Base-by-base conservation (phyloP, 1,140 invertebrate species). In the Monochamus saltuarius region DNA sequence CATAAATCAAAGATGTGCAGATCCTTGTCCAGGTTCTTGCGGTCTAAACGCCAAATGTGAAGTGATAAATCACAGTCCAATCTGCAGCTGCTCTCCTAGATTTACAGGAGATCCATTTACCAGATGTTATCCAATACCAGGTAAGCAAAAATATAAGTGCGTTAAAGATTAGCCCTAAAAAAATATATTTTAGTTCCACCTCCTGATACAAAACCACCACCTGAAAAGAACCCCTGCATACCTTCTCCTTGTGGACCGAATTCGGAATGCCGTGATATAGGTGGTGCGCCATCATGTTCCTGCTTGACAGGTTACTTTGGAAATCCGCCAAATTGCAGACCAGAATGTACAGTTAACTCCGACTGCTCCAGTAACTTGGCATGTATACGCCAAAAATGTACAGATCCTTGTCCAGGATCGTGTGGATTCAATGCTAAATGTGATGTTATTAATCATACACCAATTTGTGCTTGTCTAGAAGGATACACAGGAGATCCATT, bases 401-500 rank as follows among this genome's bases (percentile, higher is more conserved):
- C 77, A 39, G 83, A 89, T 77, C 88, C 88, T 19, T 90, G 88
- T 68, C 81, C 82, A 49, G 87, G 87, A 40, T 86, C 87, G 9
- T 91, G 89, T 70, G 87, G 87, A 45, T 76, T 82, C 36, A 83
- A 84, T 66, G 87, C 89, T 4, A 68, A 81, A 11, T 91, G 89
- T 72, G 81, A 75, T 53, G 87, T 89, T 36, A 80, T 86, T 13
- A 87, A 87, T 68, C 88, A 90, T 71, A 81, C 82, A 36, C 84
- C 88, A 3, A 78, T 84, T 51, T 91, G 89, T 74, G 81, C 80
- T 45, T 91, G 89, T 68, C 79, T 83, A 19, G 73, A 78, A 49
- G 86, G 84, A 19, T 90, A 84, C 67, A 85, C 82, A 2, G 89
- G 89, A 11, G 88, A 91, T 80, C 87, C 89, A 4, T 89, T 89